These are phyloP conservation scores for Apodemia hepburni DNA, from an alignment of 2,888 invertebrate genomes.

Conservation along the genomic window DNA sequence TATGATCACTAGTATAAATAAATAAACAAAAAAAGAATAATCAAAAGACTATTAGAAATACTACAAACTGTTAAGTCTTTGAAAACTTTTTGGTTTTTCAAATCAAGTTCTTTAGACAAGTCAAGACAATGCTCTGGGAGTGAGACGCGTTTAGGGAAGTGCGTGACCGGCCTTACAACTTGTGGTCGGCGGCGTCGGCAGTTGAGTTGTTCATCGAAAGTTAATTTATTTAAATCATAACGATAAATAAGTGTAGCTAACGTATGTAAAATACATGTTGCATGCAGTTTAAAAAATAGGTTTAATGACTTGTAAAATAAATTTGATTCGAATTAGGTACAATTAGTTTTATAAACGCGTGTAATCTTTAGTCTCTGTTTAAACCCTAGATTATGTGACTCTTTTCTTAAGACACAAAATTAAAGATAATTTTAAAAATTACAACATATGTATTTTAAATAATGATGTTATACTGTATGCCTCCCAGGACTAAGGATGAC, in stretches of 20 bases:
- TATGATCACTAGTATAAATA: too few relatives aligned
- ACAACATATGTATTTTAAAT: too few relatives aligned
- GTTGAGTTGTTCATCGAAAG: conserved; percentile 19
- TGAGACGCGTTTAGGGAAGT: conserved; percentile 65
- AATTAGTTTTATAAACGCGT: neutral
- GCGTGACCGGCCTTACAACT: conserved; percentile 67
- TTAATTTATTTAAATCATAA: conserved; percentile 21
- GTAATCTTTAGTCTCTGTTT: too few relatives aligned
- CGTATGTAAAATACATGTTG: conserved; percentile 1
- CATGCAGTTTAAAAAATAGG: neutral
- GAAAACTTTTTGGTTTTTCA: neutral
- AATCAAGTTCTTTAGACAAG: conserved; percentile 19
- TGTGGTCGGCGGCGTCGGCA: conserved; percentile 35
- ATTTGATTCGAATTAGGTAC: neutral
- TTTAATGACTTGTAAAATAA: conserved; percentile 10
- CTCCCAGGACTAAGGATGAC: too few relatives aligned
- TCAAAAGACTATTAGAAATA: neutral
- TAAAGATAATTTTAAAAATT: too few relatives aligned
- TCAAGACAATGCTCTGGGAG: conserved; percentile 42
- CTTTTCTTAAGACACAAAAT: too few relatives aligned
- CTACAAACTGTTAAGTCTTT: neutral
- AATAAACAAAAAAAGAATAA: too few relatives aligned
- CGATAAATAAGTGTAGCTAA: conserved; percentile 16
- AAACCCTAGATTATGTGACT: too few relatives aligned
- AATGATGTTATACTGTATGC: too few relatives aligned